These are phyloP conservation scores for Periparus ater DNA, from an alignment of 2,797 vertebrate species.

Conservation along the genomic window DNA sequence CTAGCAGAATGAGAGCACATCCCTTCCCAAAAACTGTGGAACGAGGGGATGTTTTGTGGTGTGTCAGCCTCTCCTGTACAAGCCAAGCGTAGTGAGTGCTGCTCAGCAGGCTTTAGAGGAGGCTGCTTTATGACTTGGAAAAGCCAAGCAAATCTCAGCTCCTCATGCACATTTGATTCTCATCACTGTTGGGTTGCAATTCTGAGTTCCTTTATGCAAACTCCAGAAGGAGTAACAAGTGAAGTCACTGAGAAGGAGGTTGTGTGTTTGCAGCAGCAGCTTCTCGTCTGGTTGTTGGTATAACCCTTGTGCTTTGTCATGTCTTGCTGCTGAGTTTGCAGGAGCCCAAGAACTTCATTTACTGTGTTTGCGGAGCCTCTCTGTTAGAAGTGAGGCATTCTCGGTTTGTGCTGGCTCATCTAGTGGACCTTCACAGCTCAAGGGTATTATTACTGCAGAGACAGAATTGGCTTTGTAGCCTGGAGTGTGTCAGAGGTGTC, in stretches of 20 bases:
- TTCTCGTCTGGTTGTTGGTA: rapidly evolving
- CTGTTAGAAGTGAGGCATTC: neutral
- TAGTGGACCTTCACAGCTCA: too few species aligned
- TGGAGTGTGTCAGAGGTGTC: neutral
- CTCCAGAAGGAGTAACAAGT: neutral
- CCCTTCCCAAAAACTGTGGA: neutral
- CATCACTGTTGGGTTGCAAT: neutral
- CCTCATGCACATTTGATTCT: neutral
- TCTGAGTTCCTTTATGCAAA: neutral
- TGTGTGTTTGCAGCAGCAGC: neutral
- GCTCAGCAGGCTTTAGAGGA: neutral
- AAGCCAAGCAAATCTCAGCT: neutral
- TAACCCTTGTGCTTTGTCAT: neutral
- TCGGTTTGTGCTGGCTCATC: neutral
- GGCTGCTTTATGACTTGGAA: neutral
- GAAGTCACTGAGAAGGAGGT: neutral
- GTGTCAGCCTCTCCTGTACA: neutral
- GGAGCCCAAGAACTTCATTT: neutral
- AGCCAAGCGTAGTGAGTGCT: rapidly evolving
- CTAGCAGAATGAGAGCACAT: neutral
- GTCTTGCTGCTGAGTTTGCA: too few species aligned
- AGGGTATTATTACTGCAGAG: neutral
- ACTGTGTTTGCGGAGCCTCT: neutral
- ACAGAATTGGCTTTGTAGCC: neutral
- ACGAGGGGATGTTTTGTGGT: neutral